A percentile compares a stretch with the other conserved stretches of the same genome.
Evolutionary conservation across 2,888 invertebrate species (phyloP).

Genomic region (Meteorus cinctellus): DNA sequence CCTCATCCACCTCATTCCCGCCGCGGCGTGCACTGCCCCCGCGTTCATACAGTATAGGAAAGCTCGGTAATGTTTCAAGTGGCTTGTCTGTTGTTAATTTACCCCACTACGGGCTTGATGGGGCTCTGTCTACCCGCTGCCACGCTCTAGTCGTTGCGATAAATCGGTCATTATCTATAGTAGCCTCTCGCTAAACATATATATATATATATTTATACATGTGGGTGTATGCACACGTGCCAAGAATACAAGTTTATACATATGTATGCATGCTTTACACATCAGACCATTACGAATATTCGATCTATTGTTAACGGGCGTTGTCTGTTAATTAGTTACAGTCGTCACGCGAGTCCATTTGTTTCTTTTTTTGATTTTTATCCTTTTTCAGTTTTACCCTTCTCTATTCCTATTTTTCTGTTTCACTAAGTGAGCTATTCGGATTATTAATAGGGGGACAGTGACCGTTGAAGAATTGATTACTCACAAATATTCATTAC

Average conservation of each 20-base stretch:
- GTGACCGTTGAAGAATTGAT: too few species aligned
- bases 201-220: slow-evolving; percentile 19
- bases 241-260: slow-evolving; percentile 38
- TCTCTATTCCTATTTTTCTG: too few species aligned
- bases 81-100: slow-evolving; percentile 72
- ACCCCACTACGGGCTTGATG: slow-evolving; percentile 65
- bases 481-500: too few species aligned
- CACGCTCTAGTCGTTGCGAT: slow-evolving; percentile 65
- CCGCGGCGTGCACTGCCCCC: slow-evolving; percentile 27
- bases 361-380: background rate
- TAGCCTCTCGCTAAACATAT: slow-evolving; percentile 35
- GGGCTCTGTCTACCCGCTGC: slow-evolving; percentile 67
- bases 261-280: slow-evolving; percentile 41
- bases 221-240: slow-evolving; percentile 10
- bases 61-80: slow-evolving; percentile 72
- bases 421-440: too few species aligned
- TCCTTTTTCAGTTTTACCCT: background rate
- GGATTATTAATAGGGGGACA: too few species aligned
- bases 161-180: slow-evolving; percentile 67
- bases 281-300: slow-evolving; percentile 41
- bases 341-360: slow-evolving; percentile 24
- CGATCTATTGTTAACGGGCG: slow-evolving; percentile 40
- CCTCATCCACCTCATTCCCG: slow-evolving; percentile 51
- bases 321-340: slow-evolving; percentile 44
- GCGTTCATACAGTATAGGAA: slow-evolving; percentile 52